phyloP scores from a whole-genome alignment of 2,888 invertebrate species.

The Cryptocheilus praepositus region DNA sequence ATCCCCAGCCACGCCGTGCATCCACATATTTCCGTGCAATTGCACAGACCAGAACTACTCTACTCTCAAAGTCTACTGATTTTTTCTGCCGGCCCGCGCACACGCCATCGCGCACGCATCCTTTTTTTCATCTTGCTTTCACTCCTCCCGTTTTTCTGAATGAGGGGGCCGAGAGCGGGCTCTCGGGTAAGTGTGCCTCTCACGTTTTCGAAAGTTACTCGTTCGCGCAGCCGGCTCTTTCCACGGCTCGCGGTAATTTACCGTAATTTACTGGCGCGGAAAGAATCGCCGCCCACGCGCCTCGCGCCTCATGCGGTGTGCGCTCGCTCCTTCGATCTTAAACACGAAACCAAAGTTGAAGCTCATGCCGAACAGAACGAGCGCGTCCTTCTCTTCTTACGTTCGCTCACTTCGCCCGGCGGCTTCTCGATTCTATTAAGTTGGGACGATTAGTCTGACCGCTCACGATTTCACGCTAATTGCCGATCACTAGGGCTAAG shows the following conservation, averaged over 20 bases:
- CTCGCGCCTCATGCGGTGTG: not conserved
- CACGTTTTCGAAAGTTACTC: conserved; percentile 57
- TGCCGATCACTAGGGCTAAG: conserved; percentile 23
- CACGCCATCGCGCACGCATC: not conserved
- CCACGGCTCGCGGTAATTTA: conserved; percentile 48
- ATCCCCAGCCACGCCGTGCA: too few species aligned
- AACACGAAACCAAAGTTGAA: not conserved
- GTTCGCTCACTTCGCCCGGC: conserved; percentile 6
- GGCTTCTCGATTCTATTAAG: not conserved
- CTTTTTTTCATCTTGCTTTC: conserved; percentile 49
- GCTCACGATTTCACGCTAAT: conserved; percentile 40
- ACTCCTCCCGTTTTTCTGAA: conserved; percentile 50
- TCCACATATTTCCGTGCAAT: too few species aligned
- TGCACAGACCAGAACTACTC: too few species aligned
- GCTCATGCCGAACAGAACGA: not conserved
- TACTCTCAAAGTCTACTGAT: too few species aligned
- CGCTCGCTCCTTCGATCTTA: not conserved
- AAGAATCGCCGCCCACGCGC: conserved; percentile 51
- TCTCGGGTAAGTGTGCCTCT: conserved; percentile 32
- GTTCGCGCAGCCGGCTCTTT: conserved; percentile 32
- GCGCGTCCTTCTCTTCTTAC: not conserved
- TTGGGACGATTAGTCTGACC: too few species aligned
- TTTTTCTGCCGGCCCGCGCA: too few species aligned
- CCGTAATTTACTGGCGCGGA: conserved; percentile 50
- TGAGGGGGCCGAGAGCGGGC: conserved; percentile 22